A percentile compares a stretch with the other conserved stretches of the same genome.
phyloP scores from a whole-genome alignment of 2,797 vertebrate genomes.

The Etheostoma perlongum region DNA sequence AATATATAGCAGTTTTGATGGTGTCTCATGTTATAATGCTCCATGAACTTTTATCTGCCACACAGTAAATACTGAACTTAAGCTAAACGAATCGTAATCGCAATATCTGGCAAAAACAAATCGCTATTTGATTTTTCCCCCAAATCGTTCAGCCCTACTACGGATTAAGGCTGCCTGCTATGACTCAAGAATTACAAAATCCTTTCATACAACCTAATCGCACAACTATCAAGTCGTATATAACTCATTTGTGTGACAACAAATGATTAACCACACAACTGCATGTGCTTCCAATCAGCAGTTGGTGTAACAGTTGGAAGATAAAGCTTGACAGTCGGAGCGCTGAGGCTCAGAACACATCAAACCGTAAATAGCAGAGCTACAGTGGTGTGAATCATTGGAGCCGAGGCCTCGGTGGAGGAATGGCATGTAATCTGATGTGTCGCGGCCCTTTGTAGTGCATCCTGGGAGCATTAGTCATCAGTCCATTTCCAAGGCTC shows the following conservation, averaged over 20 bases:
- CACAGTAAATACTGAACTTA: too few species aligned
- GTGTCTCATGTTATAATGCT: too few species aligned
- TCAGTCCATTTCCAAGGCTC: conserved; percentile 26
- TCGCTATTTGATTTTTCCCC: too few species aligned
- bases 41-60: too few species aligned
- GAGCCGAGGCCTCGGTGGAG: conserved; percentile 15
- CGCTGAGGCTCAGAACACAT: not conserved
- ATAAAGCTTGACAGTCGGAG: not conserved
- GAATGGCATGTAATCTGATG: conserved; percentile 39
- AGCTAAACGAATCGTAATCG: too few species aligned
- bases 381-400: conserved; percentile 14
- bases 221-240: not conserved
- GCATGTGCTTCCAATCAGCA: not conserved
- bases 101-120: too few species aligned
- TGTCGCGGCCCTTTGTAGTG: conserved; percentile 34
- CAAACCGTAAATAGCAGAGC: conserved; percentile 18
- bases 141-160: too few species aligned
- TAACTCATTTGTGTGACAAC: not conserved
- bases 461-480: conserved; percentile 56
- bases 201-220: not conserved
- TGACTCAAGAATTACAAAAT: not conserved
- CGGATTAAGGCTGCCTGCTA: not conserved
- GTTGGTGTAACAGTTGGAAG: not conserved
- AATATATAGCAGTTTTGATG: too few species aligned
- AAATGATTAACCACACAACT: not conserved